Conservation (phyloP, 2,113 vertebrate species). For the Callipepla squamata region DNA sequence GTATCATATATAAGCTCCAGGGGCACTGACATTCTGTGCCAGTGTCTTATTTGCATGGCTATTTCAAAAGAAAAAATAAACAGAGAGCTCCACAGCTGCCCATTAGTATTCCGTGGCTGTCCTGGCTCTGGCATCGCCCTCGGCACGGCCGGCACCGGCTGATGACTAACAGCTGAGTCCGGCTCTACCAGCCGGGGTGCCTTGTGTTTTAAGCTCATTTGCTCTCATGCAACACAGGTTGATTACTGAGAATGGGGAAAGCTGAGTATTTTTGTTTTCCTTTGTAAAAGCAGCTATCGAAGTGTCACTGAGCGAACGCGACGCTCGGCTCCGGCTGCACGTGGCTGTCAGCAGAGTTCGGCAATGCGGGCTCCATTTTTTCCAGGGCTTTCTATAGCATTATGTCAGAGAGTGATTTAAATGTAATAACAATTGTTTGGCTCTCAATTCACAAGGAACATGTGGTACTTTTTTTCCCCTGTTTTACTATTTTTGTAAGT, state of each 20-base stretch:
- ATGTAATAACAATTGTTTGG: conserved; percentile 27
- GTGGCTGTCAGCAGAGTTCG: background rate
- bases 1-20: background rate
- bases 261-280: background rate
- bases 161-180: background rate
- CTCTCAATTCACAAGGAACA: conserved; percentile 11
- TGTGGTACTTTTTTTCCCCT: background rate
- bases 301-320: background rate
- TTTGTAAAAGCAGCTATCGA: fast-evolving
- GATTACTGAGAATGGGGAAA: background rate
- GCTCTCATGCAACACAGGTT: background rate
- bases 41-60: conserved; percentile 9
- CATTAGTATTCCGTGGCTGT: background rate
- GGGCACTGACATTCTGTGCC: background rate
- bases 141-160: background rate
- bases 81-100: conserved; percentile 42
- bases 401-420: conserved; percentile 46
- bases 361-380: background rate
- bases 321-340: background rate
- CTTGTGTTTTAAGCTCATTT: background rate
- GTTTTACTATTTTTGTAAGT: conserved; percentile 58
- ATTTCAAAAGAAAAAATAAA: conserved; percentile 15
- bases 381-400: background rate
- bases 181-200: background rate
- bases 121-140: background rate